A percentile compares a stretch with the other conserved stretches of the same genome.
These are phyloP conservation scores for Scaptomyza graminum DNA, from an alignment of 1,140 invertebrate species.

Conservation along the genomic window DNA sequence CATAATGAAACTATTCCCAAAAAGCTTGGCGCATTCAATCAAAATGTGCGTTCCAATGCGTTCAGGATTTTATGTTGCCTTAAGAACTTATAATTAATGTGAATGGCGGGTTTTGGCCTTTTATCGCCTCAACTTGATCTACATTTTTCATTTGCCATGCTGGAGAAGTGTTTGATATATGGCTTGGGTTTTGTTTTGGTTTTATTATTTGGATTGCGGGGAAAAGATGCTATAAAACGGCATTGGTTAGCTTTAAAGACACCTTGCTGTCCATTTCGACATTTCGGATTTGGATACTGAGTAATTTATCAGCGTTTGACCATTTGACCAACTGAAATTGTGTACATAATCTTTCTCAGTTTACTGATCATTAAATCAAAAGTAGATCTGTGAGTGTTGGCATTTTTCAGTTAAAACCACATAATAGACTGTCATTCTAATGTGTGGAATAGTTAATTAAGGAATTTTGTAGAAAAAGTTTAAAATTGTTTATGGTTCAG, in stretches of 20 bases:
- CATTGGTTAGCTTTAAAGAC: slow-evolving; percentile 29
- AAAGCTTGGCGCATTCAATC: slow-evolving; percentile 65
- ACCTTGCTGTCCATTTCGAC: slow-evolving; percentile 9
- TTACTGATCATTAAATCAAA: slow-evolving; percentile 67
- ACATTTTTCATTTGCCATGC: slow-evolving; percentile 65
- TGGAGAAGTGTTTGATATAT: slow-evolving; percentile 38
- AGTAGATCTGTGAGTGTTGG: slow-evolving; percentile 56
- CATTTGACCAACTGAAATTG: slow-evolving; percentile 41
- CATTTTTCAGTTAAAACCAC: slow-evolving; percentile 48
- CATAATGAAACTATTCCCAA: slow-evolving; percentile 75
- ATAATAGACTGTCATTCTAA: slow-evolving; percentile 34
- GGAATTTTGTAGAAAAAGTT: slow-evolving; percentile 40
- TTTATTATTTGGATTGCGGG: not conserved
- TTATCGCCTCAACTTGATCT: slow-evolving; percentile 77
- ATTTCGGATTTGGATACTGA: slow-evolving; percentile 1
- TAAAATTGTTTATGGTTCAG: slow-evolving; percentile 63
- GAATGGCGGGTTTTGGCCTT: slow-evolving; percentile 59
- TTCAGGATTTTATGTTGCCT: slow-evolving; percentile 60
- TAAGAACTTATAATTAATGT: slow-evolving; percentile 82
- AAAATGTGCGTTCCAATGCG: slow-evolving; percentile 59
- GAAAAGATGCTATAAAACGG: slow-evolving; percentile 65
- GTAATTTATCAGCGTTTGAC: slow-evolving; percentile 76
- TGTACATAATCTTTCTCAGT: slow-evolving; percentile 69
- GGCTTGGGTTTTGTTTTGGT: not conserved
- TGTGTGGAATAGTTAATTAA: slow-evolving; percentile 59